Conservation (phyloP, 2,888 invertebrate species). For the Atethmia centrago region DNA sequence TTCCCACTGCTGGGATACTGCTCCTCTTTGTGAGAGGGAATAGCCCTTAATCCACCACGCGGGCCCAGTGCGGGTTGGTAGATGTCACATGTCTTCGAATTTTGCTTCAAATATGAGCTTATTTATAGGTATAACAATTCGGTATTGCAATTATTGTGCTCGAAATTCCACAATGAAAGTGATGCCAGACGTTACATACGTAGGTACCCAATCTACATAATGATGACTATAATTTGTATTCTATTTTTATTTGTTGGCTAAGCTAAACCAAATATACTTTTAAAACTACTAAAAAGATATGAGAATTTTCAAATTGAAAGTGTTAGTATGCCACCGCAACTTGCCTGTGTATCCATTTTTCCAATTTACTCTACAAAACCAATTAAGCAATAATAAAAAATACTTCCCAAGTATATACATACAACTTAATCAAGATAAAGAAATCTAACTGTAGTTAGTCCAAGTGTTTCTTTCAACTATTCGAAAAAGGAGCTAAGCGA, state of each 20-base stretch:
- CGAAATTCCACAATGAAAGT: neutral
- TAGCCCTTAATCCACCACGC: no score
- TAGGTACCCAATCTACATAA: neutral
- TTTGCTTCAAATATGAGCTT: neutral
- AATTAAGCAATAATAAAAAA: neutral
- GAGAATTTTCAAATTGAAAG: neutral
- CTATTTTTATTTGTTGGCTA: neutral
- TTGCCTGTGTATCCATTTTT: neutral
- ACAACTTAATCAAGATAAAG: conserved; percentile 17
- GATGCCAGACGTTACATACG: neutral
- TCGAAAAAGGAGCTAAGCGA: conserved; percentile 19
- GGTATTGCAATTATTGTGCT: no score
- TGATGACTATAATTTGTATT: neutral
- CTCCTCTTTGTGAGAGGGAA: no score
- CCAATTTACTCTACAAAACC: neutral
- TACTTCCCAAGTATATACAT: no score
- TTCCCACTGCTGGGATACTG: no score
- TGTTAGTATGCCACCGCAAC: no score
- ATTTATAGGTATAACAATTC: neutral
- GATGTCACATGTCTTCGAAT: no score
- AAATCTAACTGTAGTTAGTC: conserved; percentile 14
- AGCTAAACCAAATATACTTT: neutral
- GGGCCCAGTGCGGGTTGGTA: no score
- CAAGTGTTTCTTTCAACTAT: conserved; percentile 20
- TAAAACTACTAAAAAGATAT: neutral